Evolutionary conservation across 2,797 vertebrate species (phyloP), one percentile per base, ranked within the genome.

Genomic region (Mallotus villosus): DNA sequence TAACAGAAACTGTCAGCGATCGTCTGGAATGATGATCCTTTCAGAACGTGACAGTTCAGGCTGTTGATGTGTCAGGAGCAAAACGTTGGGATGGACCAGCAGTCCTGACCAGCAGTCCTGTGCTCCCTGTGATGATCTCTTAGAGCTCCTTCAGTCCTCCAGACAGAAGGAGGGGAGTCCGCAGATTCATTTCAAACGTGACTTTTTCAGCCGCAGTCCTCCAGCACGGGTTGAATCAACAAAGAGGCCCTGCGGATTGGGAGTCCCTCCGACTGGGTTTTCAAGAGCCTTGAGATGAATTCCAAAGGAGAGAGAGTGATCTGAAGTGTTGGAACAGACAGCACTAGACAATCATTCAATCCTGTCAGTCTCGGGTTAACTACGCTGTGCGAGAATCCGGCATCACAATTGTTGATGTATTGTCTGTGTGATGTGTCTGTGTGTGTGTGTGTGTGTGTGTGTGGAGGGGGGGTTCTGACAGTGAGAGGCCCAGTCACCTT

Each of bases 1-100:
- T 87, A 72, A 65, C 64, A 76, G 70, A 75, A 73, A 4, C 27
- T 63, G 41, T 46, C 51, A n/a, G 16, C 51, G 51, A 17, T 7
- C 16, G 51, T 55, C 51, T 55, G 19, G 51, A 55, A 55, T 46
- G 41, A 46, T 46, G 41, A 46, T 46, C 41, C 41, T 46, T 46
- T 2, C 1, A 14, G 41, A 46, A 46, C 41, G 11, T 46, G 0
- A 12, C 11, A 46, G 41, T 8, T 55, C 51, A n/a, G 4, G 51
- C 51, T 55, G 63, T 21, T 46, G 8, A 2, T 65, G 34, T 65
- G 29, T 19, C 17, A n/a, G 14, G 29, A 41, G 9, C 8, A 2
- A 37, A 46, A 46, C 5, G 41, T 8, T 46, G 12, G 41, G 41
- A 46, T 14, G 41, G 9, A 46, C 41, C 41, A 8, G 12, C 41